phyloP scores from a whole-genome alignment of 2,888 invertebrate genomes.

The Lydus trimaculatus region DNA sequence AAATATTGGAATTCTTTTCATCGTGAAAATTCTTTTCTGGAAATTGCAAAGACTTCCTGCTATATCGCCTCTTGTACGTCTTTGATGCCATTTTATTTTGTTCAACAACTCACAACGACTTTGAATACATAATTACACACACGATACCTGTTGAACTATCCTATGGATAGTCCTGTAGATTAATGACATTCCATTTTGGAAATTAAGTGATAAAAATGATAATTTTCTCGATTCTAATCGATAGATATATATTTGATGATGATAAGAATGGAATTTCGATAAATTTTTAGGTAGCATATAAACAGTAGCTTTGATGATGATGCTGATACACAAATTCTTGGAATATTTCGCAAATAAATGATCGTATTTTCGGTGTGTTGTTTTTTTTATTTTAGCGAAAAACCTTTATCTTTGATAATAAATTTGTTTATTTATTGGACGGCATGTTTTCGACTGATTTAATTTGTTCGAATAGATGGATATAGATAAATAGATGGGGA shows the following conservation, averaged over 20 bases:
- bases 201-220: not conserved
- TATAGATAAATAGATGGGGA: not conserved
- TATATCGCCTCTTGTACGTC: not conserved
- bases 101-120: slow-evolving; percentile 4
- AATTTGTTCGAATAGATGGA: not conserved
- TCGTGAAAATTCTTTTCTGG: slow-evolving; percentile 11
- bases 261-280: not conserved
- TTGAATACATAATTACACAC: slow-evolving; percentile 14
- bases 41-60: slow-evolving; percentile 12
- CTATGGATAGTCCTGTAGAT: not conserved
- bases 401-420: not conserved
- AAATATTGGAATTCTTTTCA: slow-evolving; percentile 5
- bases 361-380: not conserved
- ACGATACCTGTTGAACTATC: slow-evolving; percentile 8
- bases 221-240: not conserved
- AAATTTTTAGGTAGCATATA: not conserved
- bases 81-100: not conserved
- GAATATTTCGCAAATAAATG: slow-evolving; percentile 9
- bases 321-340: not conserved
- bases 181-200: slow-evolving; percentile 6
- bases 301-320: not conserved
- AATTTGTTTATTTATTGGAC: slow-evolving; percentile 15
- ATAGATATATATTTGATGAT: too few relatives aligned
- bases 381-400: not conserved
- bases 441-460: slow-evolving; percentile 4